Percentiles rank a stretch among this genome's conserved stretches.
These are phyloP conservation scores for Artibeus lituratus DNA, from an alignment of 2,797 vertebrate genomes.

Conservation along the genomic window DNA sequence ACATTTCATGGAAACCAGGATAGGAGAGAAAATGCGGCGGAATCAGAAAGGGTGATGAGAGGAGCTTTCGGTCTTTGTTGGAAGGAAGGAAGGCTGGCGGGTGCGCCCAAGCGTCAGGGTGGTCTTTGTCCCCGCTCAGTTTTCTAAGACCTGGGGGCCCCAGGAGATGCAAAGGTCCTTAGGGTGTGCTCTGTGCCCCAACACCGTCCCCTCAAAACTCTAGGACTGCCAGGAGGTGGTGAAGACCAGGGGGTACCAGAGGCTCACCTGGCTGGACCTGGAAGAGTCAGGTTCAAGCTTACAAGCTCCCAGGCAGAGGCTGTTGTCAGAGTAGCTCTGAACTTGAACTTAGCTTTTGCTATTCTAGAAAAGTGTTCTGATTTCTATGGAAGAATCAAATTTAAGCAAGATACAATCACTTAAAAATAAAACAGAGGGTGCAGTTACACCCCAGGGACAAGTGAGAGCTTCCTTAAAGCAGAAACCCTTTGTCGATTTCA, in stretches of 20 bases:
- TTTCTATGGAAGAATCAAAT: not conserved
- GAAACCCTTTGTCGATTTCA: not conserved
- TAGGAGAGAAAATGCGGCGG: not conserved
- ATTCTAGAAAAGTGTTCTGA: not conserved
- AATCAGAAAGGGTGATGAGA: not conserved
- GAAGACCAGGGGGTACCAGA: not conserved
- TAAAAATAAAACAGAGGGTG: not conserved
- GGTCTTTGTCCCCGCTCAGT: not conserved
- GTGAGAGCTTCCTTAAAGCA: not conserved
- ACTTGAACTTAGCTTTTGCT: not conserved
- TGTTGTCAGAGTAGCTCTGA: not conserved
- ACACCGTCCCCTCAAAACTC: not conserved
- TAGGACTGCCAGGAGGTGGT: not conserved
- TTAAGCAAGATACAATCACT: not conserved
- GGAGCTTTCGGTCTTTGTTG: not conserved
- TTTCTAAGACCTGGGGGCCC: not conserved
- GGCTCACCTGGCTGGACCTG: not conserved
- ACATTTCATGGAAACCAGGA: not conserved
- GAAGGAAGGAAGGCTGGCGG: not conserved
- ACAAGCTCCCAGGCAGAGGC: not conserved
- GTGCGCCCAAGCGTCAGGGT: not conserved
- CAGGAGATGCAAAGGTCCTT: not conserved
- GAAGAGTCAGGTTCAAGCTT: not conserved
- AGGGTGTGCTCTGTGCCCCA: not conserved
- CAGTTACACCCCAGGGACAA: not conserved